Percentiles rank a stretch among this genome's conserved stretches.
Evolutionary conservation across 2,888 invertebrate genomes (phyloP).

Genomic region (Drosophila rellima): DNA sequence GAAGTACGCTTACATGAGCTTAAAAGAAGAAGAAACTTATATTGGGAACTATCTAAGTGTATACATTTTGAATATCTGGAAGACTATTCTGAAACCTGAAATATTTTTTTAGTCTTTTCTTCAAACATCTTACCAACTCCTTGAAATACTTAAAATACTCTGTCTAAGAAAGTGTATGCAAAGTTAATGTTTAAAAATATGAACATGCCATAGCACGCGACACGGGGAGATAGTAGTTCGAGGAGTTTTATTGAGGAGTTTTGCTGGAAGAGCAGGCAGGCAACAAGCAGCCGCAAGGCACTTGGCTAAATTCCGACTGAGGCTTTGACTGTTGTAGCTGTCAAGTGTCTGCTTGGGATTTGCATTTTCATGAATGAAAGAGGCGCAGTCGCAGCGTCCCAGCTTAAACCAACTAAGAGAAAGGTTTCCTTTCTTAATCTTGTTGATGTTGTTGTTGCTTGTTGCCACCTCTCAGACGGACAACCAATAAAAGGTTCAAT

Average conservation of each 20-base stretch:
- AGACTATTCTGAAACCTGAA: too few relatives aligned
- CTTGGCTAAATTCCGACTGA: constrained; percentile 55
- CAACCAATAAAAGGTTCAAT: constrained; percentile 75
- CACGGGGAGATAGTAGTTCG: constrained; percentile 72
- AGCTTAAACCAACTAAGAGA: constrained; percentile 46
- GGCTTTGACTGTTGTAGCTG: constrained; percentile 58
- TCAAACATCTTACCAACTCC: background rate
- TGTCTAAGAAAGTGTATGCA: constrained; percentile 23
- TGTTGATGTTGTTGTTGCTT: constrained; percentile 27
- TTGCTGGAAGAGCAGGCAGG: constrained; percentile 20
- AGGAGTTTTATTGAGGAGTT: constrained; percentile 26
- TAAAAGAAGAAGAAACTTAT: background rate
- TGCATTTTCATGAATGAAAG: constrained; percentile 78
- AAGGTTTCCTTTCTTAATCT: constrained; percentile 42
- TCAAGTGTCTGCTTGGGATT: constrained; percentile 69
- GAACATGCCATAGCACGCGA: constrained; percentile 72
- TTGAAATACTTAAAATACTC: background rate
- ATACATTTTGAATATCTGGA: too few relatives aligned
- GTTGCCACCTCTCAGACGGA: constrained; percentile 45
- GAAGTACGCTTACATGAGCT: constrained; percentile 18
- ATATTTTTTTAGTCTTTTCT: too few relatives aligned
- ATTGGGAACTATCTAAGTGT: too few relatives aligned
- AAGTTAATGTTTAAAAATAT: constrained; percentile 54
- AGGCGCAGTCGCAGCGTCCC: constrained; percentile 28
- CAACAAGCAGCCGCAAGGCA: constrained; percentile 62